A percentile compares a stretch with the other conserved stretches of the same genome.
These are phyloP conservation scores for Lasioglossum leucozonium DNA, from an alignment of 2,888 invertebrate species.

Conservation along the genomic window DNA sequence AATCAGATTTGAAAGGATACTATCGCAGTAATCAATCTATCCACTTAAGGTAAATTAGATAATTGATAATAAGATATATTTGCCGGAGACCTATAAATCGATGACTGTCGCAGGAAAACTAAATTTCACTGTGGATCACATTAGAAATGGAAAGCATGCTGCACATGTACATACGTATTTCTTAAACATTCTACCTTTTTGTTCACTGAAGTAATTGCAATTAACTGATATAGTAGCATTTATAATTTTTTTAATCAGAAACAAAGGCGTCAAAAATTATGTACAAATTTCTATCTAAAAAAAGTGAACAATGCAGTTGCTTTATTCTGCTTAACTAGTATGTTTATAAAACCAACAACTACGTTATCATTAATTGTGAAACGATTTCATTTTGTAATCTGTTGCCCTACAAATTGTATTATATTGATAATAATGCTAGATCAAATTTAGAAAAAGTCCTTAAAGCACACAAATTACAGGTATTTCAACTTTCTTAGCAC, in stretches of 20 bases:
- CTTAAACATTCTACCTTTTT: not conserved
- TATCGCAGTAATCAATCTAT: slow-evolving; percentile 37
- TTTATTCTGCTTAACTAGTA: not conserved
- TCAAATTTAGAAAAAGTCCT: not conserved
- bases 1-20: slow-evolving; percentile 45
- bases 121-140: not conserved
- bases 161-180: not conserved
- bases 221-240: not conserved
- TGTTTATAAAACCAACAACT: not conserved
- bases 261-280: not conserved
- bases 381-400: not conserved
- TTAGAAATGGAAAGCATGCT: not conserved
- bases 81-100: slow-evolving; percentile 2
- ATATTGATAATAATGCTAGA: not conserved
- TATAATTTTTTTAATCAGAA: not conserved
- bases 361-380: not conserved
- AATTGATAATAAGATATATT: slow-evolving; percentile 57
- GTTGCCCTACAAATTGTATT: not conserved
- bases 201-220: not conserved
- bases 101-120: not conserved
- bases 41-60: slow-evolving; percentile 22
- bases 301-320: not conserved
- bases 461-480: slow-evolving; percentile 8
- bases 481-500: not conserved
- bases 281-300: slow-evolving; percentile 9